A percentile compares a stretch with the other conserved stretches of the same genome.
These are phyloP conservation scores for Hirudo medicinalis DNA, from an alignment of 1,140 invertebrate species.

Conservation along the genomic window DNA sequence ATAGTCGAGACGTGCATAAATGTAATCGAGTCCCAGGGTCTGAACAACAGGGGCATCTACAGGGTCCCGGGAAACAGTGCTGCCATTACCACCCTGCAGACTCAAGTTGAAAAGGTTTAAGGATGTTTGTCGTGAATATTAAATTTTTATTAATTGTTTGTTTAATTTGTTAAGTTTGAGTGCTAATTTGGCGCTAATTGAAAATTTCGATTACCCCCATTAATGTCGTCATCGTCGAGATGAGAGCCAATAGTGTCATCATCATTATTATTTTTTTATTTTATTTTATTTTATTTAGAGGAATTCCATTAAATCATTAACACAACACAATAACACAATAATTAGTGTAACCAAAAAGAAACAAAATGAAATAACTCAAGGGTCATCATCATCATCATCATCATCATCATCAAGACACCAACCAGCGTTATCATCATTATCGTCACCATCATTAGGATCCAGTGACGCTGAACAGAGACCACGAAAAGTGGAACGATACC, in stretches of 20 bases:
- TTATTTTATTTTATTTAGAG: too few species aligned
- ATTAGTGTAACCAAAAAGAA: too few species aligned
- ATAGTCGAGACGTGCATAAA: conserved; percentile 77
- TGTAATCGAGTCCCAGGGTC: conserved; percentile 73
- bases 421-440: not conserved
- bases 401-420: not conserved
- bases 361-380: too few species aligned
- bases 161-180: not conserved
- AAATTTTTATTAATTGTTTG: conserved; percentile 3
- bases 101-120: conserved; percentile 36
- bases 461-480: conserved; percentile 36
- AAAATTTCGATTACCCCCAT: not conserved
- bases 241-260: too few species aligned
- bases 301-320: too few species aligned
- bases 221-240: not conserved
- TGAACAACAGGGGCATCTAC: conserved; percentile 80
- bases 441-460: conserved; percentile 29
- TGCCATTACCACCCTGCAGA: conserved; percentile 63
- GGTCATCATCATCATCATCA: not conserved
- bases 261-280: too few species aligned
- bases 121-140: too few species aligned
- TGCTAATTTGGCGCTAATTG: not conserved
- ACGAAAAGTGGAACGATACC: conserved; percentile 41
- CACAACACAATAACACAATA: too few species aligned
- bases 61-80: conserved; percentile 89